phyloP scores from a whole-genome alignment of 2,113 vertebrate genomes.

The Serinus canaria region DNA sequence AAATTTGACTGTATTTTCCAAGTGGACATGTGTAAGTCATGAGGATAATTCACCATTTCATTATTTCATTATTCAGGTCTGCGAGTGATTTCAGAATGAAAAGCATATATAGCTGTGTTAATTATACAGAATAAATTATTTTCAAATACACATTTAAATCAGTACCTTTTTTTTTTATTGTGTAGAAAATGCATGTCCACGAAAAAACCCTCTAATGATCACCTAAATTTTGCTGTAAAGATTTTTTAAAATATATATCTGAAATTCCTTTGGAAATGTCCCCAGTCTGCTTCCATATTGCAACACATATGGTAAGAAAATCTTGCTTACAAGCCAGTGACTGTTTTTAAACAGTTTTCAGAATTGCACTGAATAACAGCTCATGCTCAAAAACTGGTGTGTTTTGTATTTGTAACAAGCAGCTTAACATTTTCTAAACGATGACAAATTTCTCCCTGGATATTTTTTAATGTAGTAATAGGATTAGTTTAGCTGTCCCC shows the following conservation, averaged over 20 bases:
- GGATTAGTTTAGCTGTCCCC: neutral
- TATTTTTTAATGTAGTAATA: slow-evolving; percentile 11
- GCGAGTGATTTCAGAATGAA: neutral
- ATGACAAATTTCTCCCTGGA: neutral
- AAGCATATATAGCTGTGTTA: neutral
- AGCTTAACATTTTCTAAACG: slow-evolving; percentile 16
- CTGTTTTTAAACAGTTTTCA: slow-evolving; percentile 46
- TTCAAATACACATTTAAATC: neutral
- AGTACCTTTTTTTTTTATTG: neutral
- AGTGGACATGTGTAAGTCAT: neutral
- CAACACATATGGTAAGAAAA: slow-evolving; percentile 36
- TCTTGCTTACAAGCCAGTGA: slow-evolving; percentile 16
- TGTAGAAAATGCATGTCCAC: neutral
- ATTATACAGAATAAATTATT: neutral
- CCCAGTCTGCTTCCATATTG: slow-evolving; percentile 13
- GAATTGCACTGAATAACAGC: neutral
- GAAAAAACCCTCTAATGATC: neutral
- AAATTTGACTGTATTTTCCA: neutral
- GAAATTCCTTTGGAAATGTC: slow-evolving; percentile 15
- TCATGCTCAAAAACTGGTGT: neutral
- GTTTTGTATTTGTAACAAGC: slow-evolving; percentile 18
- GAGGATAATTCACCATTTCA: neutral
- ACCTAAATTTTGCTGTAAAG: neutral
- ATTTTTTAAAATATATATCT: neutral
- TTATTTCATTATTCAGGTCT: slow-evolving; percentile 3